Evolutionary conservation across 35 echinoderm and acorn worm species (phyloP).

Genomic region (Lytechinus pictus): DNA sequence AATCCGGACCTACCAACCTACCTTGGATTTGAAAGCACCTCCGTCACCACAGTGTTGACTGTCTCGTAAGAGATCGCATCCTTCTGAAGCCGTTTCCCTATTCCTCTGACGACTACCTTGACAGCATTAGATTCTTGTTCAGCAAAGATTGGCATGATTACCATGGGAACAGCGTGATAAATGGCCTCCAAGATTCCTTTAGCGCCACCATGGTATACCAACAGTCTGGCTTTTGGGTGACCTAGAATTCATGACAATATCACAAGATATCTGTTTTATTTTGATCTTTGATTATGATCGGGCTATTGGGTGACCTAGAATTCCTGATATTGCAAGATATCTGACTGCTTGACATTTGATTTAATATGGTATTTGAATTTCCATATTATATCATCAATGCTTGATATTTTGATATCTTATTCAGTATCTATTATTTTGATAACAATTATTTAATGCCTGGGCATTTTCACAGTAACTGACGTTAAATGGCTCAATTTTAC

Average conservation of each 20-base stretch:
- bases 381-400: too few relatives aligned
- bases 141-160: constrained; percentile 61
- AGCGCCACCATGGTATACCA: constrained; percentile 61
- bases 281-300: too few relatives aligned
- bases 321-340: too few relatives aligned
- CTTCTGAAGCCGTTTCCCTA: constrained; percentile 44
- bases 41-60: neutral
- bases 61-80: neutral
- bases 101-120: constrained; percentile 50
- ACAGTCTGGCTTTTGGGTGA: constrained; percentile 46
- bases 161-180: constrained; percentile 62
- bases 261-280: too few relatives aligned
- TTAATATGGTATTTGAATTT: too few relatives aligned
- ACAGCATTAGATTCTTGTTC: constrained; percentile 55
- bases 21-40: neutral
- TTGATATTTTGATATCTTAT: too few relatives aligned
- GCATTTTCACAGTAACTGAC: too few relatives aligned
- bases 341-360: too few relatives aligned
- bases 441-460: too few relatives aligned
- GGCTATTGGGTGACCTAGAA: too few relatives aligned
- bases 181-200: constrained; percentile 60
- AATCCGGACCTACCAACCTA: neutral
- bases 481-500: too few relatives aligned
- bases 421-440: too few relatives aligned
- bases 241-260: constrained; percentile 12